These are phyloP conservation scores for Porites cylindrica DNA, from an alignment of 92 coral and sea anemone species.

Conservation along the genomic window DNA sequence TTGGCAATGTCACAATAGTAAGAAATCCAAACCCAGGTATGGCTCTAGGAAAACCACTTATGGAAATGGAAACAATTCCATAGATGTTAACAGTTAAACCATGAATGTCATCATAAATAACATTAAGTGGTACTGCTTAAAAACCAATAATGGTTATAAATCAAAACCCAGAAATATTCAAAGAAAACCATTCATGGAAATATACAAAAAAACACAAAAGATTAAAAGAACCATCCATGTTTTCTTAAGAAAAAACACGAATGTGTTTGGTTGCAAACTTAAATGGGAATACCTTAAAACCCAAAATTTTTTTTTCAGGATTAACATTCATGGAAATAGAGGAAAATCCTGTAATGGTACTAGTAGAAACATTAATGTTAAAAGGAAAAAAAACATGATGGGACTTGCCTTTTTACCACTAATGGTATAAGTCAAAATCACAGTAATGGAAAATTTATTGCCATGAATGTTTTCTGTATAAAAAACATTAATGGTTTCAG, in stretches of 20 bases:
- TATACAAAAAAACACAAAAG: not conserved
- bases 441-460: too few relatives aligned
- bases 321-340: not conserved
- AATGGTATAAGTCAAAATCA: too few relatives aligned
- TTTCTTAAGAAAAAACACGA: not conserved
- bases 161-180: not conserved
- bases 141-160: not conserved
- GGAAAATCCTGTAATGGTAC: not conserved
- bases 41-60: not conserved
- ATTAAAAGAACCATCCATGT: not conserved
- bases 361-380: not conserved
- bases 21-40: not conserved
- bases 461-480: too few relatives aligned
- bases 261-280: not conserved
- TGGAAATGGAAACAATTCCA: not conserved
- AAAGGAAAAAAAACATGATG: not conserved
- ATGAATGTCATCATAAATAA: not conserved
- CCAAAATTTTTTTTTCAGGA: not conserved
- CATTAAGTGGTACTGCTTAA: not conserved
- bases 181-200: not conserved
- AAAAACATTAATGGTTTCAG: too few relatives aligned
- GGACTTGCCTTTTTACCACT: not conserved
- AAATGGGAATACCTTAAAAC: not conserved
- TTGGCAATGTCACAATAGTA: not conserved
- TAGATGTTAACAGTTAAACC: not conserved